phyloP scores from a whole-genome alignment of 2,113 vertebrate genomes.

The Amia ocellicauda region DNA sequence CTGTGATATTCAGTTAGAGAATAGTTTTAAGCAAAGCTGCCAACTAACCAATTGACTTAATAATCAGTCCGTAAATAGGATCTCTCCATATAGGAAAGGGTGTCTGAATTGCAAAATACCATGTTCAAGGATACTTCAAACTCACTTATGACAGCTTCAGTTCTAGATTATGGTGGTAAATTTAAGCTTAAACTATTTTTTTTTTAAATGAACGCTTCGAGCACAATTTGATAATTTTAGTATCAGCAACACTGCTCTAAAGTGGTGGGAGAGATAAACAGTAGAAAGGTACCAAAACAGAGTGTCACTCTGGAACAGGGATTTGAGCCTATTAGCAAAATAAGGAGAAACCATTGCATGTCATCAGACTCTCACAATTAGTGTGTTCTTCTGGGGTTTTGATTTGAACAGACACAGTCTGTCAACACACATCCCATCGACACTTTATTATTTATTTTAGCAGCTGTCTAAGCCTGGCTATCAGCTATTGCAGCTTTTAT shows the following conservation, averaged over 20 bases:
- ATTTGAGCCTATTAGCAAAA: not conserved
- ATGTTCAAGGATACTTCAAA: too few species aligned
- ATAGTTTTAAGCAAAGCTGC: too few species aligned
- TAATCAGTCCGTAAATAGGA: too few species aligned
- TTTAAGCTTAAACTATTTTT: too few species aligned
- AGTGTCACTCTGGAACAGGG: slow-evolving; percentile 15
- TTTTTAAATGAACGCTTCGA: too few species aligned
- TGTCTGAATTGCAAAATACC: too few species aligned
- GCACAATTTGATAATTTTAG: too few species aligned
- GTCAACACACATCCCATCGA: slow-evolving; percentile 22
- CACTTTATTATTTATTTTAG: slow-evolving; percentile 21
- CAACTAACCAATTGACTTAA: too few species aligned
- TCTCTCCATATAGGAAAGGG: too few species aligned
- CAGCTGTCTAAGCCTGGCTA: slow-evolving; percentile 38
- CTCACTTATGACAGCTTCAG: too few species aligned
- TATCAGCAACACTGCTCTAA: not conserved
- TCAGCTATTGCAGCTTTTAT: slow-evolving; percentile 41
- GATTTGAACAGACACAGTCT: slow-evolving; percentile 32
- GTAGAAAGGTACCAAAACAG: not conserved
- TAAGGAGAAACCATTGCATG: not conserved
- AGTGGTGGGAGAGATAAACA: not conserved
- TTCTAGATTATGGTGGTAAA: slow-evolving; percentile 4
- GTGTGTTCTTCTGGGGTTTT: slow-evolving; percentile 31
- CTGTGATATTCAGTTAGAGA: too few species aligned
- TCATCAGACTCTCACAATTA: slow-evolving; percentile 3